Evolutionary conservation across 2,888 invertebrate species (phyloP).

Genomic region (Netelia virgata): DNA sequence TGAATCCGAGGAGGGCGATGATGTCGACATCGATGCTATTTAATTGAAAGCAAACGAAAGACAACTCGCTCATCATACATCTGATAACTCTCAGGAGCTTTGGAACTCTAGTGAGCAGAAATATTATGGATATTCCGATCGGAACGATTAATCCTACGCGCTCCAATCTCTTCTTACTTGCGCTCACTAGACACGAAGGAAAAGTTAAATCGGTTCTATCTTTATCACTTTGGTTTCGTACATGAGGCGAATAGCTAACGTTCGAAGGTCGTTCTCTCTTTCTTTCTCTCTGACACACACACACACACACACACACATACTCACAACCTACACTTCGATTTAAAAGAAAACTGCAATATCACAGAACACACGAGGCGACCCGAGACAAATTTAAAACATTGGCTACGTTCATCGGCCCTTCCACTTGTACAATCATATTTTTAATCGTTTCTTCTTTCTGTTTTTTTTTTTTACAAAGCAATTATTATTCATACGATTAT

Average conservation of each 20-base stretch:
- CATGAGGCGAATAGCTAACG: slow-evolving; percentile 32
- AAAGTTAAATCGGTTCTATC: slow-evolving; percentile 27
- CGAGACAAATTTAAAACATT: slow-evolving; percentile 76
- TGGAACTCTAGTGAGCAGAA: slow-evolving; percentile 26
- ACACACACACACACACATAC: slow-evolving; percentile 25
- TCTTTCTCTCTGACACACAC: not conserved
- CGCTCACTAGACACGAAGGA: slow-evolving; percentile 54
- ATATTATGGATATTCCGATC: slow-evolving; percentile 52
- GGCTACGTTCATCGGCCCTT: slow-evolving; percentile 74
- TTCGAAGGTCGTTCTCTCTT: slow-evolving; percentile 15
- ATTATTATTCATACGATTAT: slow-evolving; percentile 67
- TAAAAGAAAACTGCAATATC: slow-evolving; percentile 27
- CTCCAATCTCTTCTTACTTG: slow-evolving; percentile 21
- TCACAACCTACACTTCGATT: slow-evolving; percentile 6
- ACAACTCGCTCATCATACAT: slow-evolving; percentile 12
- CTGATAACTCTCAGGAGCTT: not conserved
- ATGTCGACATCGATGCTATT: slow-evolving; percentile 97
- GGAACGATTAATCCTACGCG: slow-evolving; percentile 44
- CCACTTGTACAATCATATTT: slow-evolving; percentile 74
- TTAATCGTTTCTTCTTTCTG: slow-evolving; percentile 66
- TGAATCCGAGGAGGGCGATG: slow-evolving; percentile 91
- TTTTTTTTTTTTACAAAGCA: slow-evolving; percentile 73
- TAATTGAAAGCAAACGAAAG: slow-evolving; percentile 85
- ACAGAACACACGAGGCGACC: slow-evolving; percentile 5
- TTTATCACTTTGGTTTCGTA: slow-evolving; percentile 40